These are phyloP conservation scores for Boloria selene DNA, from an alignment of 2,888 invertebrate species.

Conservation along the genomic window DNA sequence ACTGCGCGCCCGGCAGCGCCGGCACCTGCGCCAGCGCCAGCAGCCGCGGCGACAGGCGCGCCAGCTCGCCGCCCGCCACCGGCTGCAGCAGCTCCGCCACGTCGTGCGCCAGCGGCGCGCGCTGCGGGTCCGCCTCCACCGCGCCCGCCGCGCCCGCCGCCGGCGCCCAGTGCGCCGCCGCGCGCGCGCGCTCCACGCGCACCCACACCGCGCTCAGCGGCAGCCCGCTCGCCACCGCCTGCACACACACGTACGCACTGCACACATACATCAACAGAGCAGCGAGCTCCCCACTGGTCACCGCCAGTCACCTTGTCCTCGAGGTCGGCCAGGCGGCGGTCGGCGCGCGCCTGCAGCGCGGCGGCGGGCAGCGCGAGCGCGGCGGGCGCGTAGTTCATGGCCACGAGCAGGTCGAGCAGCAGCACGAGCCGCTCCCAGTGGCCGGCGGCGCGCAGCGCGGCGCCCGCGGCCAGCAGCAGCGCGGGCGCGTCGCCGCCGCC, in stretches of 20 bases:
- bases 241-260: too few species aligned
- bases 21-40: conserved; percentile 66
- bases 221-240: conserved; percentile 78
- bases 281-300: not conserved
- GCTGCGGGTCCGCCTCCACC: conserved; percentile 85
- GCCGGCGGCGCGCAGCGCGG: conserved; percentile 84
- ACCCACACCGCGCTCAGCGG: conserved; percentile 89
- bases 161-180: conserved; percentile 85
- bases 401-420: conserved; percentile 85
- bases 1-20: conserved; percentile 45
- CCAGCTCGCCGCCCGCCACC: conserved; percentile 80
- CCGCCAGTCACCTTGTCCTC: conserved; percentile 40
- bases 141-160: conserved; percentile 58
- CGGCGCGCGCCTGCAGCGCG: conserved; percentile 22
- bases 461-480: conserved; percentile 53
- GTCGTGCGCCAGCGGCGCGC: conserved; percentile 85
- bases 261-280: too few species aligned
- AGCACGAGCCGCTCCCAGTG: conserved; percentile 89
- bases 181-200: conserved; percentile 88
- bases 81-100: conserved; percentile 88
- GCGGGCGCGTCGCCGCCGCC: conserved; percentile 55
- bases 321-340: conserved; percentile 36
- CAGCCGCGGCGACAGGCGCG: conserved; percentile 83
- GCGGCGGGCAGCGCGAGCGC: conserved; percentile 44
- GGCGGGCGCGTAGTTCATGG: conserved; percentile 82